Conservation (phyloP, 2,113 vertebrate genomes). For the Argyrosomus japonicus region DNA sequence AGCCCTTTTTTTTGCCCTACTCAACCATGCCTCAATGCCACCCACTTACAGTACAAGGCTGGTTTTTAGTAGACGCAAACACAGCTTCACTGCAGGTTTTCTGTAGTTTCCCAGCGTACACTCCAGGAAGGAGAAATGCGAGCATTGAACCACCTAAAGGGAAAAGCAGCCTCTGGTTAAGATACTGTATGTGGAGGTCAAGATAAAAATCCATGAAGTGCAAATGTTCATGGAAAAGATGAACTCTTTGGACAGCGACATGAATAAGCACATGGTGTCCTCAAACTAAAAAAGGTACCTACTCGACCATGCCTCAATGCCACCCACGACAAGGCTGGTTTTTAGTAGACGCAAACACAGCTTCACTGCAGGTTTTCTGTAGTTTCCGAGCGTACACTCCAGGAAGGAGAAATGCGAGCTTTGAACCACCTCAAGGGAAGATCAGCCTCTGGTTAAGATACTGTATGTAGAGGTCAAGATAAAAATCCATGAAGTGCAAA, state of each 20-base stretch:
- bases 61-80: background rate
- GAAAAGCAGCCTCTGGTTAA: conserved; percentile 26
- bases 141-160: conserved; percentile 11
- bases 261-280: background rate
- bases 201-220: background rate
- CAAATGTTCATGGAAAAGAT: conserved; percentile 10
- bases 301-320: conserved; percentile 5
- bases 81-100: background rate
- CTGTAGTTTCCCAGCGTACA: background rate
- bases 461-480: conserved; percentile 20
- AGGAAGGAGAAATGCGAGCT: background rate
- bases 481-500: conserved; percentile 5
- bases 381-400: background rate
- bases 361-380: background rate
- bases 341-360: background rate
- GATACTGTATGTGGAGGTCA: conserved; percentile 23
- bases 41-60: background rate
- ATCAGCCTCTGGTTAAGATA: conserved; percentile 26
- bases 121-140: background rate
- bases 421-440: conserved; percentile 10
- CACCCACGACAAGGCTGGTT: background rate
- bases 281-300: too few relatives aligned
- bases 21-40: conserved; percentile 5
- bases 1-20: background rate
- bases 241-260: background rate